Conservation (phyloP, 2,797 vertebrate genomes). For the Hirundo rustica region DNA sequence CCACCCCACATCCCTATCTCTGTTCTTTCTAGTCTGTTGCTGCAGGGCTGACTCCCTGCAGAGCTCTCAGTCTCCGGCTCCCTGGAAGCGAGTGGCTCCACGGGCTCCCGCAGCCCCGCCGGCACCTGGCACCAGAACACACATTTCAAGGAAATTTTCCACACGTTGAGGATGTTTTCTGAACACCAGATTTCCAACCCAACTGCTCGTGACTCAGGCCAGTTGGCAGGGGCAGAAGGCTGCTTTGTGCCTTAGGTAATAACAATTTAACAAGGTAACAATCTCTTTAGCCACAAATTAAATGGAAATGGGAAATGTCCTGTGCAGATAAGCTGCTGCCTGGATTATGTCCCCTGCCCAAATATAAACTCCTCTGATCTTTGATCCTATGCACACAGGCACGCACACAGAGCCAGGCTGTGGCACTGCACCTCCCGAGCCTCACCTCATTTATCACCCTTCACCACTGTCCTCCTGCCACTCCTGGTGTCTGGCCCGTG, state of each 20-base stretch:
- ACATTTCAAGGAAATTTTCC: conserved; percentile 53
- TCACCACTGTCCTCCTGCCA: background rate
- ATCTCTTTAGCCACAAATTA: conserved; percentile 66
- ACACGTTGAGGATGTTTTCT: conserved; percentile 18
- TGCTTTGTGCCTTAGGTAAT: conserved; percentile 63
- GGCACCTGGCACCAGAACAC: conserved; percentile 42
- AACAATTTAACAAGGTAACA: conserved; percentile 65
- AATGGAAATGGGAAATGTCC: conserved; percentile 59
- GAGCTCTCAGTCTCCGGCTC: background rate
- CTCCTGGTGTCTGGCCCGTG: background rate
- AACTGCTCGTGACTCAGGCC: conserved; percentile 44
- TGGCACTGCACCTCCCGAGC: background rate
- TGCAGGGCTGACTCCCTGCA: background rate
- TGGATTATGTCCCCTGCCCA: conserved; percentile 50
- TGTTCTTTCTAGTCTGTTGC: background rate
- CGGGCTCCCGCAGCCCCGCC: background rate
- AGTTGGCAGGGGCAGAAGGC: conserved; percentile 62
- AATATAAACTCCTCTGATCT: conserved; percentile 54
- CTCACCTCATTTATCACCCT: background rate
- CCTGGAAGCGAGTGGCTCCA: background rate
- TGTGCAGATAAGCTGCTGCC: conserved; percentile 62
- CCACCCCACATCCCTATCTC: background rate
- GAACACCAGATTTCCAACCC: conserved; percentile 42
- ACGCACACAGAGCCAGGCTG: background rate
- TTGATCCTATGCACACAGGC: background rate